A percentile compares a stretch with the other conserved stretches of the same genome.
Evolutionary conservation across 1,140 invertebrate genomes (phyloP).

Genomic region (Aphaenogaster ashmeadi): DNA sequence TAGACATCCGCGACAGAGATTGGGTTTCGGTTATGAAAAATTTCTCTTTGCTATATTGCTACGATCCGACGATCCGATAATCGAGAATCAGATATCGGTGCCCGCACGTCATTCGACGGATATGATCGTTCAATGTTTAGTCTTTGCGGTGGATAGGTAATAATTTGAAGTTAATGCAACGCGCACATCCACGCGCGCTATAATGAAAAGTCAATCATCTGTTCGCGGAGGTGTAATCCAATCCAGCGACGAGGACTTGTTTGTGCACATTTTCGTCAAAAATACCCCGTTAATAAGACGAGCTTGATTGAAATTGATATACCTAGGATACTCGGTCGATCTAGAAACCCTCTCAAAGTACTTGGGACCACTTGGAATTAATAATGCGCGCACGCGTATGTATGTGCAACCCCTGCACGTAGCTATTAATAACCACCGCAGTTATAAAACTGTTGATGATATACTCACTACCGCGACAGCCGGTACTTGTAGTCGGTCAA

Average conservation of each 20-base stretch:
- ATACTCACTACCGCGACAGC: slow-evolving; percentile 74
- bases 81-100: slow-evolving; percentile 42
- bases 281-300: slow-evolving; percentile 25
- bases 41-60: background rate
- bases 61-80: slow-evolving; percentile 43
- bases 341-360: slow-evolving; percentile 3
- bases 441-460: slow-evolving; percentile 74
- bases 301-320: slow-evolving; percentile 46
- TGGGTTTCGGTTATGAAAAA: slow-evolving; percentile 23
- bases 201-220: slow-evolving; percentile 65
- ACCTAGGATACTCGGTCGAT: slow-evolving; percentile 26
- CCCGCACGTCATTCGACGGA: slow-evolving; percentile 38
- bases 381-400: slow-evolving; percentile 31
- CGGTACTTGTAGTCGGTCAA: slow-evolving; percentile 75
- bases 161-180: slow-evolving; percentile 50
- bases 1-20: slow-evolving; percentile 6
- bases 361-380: slow-evolving; percentile 57
- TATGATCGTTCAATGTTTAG: slow-evolving; percentile 44
- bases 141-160: slow-evolving; percentile 39
- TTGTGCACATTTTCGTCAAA: slow-evolving; percentile 6
- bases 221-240: slow-evolving; percentile 37
- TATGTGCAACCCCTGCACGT: slow-evolving; percentile 11
- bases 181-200: background rate
- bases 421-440: slow-evolving; percentile 67
- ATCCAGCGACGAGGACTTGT: slow-evolving; percentile 14